phyloP scores from a whole-genome alignment of 1,140 invertebrate genomes.

The Diorhabda sublineata region DNA sequence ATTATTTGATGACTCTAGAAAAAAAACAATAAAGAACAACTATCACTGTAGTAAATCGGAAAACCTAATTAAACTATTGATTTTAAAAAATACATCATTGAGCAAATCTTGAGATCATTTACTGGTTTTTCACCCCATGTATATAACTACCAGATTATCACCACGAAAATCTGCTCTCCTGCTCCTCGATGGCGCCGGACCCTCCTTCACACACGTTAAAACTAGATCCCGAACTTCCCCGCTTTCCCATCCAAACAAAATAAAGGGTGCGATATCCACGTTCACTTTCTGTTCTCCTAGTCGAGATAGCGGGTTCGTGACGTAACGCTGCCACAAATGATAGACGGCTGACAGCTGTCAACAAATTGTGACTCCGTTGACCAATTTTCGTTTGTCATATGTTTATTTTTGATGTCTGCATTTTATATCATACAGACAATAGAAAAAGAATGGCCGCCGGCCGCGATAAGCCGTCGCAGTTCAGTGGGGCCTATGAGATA shows the following conservation, averaged over 20 bases:
- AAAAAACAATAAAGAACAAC: too few species aligned
- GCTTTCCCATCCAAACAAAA: background rate
- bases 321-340: constrained; percentile 41
- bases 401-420: background rate
- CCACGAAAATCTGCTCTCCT: constrained; percentile 6
- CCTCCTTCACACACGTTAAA: background rate
- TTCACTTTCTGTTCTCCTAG: constrained; percentile 29
- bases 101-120: too few species aligned
- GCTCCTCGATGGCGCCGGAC: constrained; percentile 5
- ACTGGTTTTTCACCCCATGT: too few species aligned
- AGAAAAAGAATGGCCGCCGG: too few species aligned
- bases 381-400: background rate
- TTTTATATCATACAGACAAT: too few species aligned
- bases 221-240: background rate
- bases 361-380: background rate
- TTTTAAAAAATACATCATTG: too few species aligned
- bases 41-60: too few species aligned
- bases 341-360: constrained; percentile 43
- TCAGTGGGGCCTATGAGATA: too few species aligned
- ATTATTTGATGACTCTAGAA: too few species aligned
- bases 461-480: too few species aligned
- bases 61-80: too few species aligned
- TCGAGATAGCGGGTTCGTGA: constrained; percentile 38
- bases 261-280: background rate
- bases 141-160: too few species aligned